These are phyloP conservation scores for Polydrusus tereticollis DNA, from an alignment of 2,888 invertebrate species.

Conservation along the genomic window DNA sequence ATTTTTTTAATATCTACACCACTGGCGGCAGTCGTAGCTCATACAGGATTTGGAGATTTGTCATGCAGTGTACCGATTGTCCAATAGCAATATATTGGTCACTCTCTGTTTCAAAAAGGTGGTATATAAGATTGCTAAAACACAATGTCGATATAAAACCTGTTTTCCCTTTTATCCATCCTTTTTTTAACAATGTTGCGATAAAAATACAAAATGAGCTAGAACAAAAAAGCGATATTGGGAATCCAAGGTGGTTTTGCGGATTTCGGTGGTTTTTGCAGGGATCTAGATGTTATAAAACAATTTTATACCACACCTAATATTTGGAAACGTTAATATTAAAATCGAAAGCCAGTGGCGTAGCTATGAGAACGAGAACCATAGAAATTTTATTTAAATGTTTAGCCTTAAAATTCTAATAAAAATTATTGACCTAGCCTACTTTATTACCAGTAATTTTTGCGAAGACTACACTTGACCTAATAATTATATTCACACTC, in stretches of 20 bases:
- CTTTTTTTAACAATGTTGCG: constrained; percentile 7
- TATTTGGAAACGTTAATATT: too few species aligned
- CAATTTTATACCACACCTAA: too few species aligned
- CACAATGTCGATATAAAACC: constrained; percentile 41
- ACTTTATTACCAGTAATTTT: too few species aligned
- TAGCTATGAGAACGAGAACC: too few species aligned
- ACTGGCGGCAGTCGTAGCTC: background rate
- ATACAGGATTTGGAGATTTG: constrained; percentile 4
- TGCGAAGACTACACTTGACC: too few species aligned
- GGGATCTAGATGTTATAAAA: background rate
- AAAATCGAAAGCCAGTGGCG: too few species aligned
- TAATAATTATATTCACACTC: too few species aligned
- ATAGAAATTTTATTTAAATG: too few species aligned
- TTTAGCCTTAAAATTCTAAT: too few species aligned
- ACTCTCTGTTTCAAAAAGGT: constrained; percentile 9
- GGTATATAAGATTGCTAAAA: constrained; percentile 48
- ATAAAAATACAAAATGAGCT: constrained; percentile 47
- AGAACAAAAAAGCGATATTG: constrained; percentile 24
- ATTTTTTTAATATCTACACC: background rate
- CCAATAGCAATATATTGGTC: constrained; percentile 6
- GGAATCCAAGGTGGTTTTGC: background rate
- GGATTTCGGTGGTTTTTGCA: background rate
- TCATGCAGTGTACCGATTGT: background rate
- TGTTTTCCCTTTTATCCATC: constrained; percentile 11
- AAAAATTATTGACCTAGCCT: too few species aligned